phyloP scores from a whole-genome alignment of 2,888 invertebrate genomes.

The Euproctis similis region DNA sequence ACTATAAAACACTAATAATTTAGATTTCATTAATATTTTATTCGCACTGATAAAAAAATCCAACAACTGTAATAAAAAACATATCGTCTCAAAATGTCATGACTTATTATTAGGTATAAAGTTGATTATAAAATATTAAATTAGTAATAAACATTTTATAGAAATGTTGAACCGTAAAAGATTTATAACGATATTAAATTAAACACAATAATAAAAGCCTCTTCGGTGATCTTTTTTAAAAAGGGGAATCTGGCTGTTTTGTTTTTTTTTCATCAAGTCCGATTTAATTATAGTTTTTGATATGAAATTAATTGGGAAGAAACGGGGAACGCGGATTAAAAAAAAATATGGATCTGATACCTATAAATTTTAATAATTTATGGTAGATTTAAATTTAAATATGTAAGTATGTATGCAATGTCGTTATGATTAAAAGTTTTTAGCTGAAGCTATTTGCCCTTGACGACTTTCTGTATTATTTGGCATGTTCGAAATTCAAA shows the following conservation, averaged over 20 bases:
- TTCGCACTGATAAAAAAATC: too few species aligned
- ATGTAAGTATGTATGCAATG: constrained; percentile 50
- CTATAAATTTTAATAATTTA: constrained; percentile 68
- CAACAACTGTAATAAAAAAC: too few species aligned
- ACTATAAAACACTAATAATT: too few species aligned
- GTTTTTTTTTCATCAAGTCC: too few species aligned
- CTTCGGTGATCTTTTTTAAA: constrained; percentile 53
- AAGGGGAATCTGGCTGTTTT: too few species aligned
- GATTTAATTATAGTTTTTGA: constrained; percentile 68
- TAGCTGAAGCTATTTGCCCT: too few species aligned
- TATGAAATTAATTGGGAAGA: constrained; percentile 62
- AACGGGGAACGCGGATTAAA: constrained; percentile 60
- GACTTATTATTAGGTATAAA: too few species aligned
- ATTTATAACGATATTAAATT: constrained; percentile 59
- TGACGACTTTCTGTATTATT: too few species aligned
- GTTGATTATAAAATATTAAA: constrained; percentile 31
- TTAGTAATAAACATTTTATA: constrained; percentile 54
- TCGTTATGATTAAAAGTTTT: constrained; percentile 34
- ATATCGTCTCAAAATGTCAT: too few species aligned
- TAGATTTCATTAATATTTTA: too few species aligned
- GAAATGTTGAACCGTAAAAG: constrained; percentile 49
- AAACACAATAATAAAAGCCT: constrained; percentile 53
- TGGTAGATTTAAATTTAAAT: too few species aligned
- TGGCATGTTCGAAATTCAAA: too few species aligned
- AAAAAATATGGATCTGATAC: constrained; percentile 54